phyloP scores from a whole-genome alignment of 2,888 invertebrate genomes.

The Euplagia quadripunctaria region DNA sequence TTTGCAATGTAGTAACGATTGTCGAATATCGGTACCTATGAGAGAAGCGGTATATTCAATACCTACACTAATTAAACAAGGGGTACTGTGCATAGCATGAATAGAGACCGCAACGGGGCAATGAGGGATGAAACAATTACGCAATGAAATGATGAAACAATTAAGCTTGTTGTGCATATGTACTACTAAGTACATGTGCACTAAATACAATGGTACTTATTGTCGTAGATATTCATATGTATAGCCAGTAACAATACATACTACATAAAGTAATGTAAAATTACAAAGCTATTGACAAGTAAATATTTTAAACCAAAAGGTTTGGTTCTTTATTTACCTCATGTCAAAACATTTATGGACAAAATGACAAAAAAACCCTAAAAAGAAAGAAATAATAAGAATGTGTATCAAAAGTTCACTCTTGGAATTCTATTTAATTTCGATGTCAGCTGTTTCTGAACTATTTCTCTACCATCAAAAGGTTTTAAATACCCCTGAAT shows the following conservation, averaged over 20 bases:
- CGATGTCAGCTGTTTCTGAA: no score
- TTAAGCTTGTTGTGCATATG: background rate
- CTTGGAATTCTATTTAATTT: no score
- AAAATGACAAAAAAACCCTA: background rate
- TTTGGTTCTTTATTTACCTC: background rate
- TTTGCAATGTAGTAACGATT: background rate
- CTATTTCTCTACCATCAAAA: no score
- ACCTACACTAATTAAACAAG: constrained; percentile 13
- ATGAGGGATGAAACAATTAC: background rate
- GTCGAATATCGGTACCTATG: constrained; percentile 4
- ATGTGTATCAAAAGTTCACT: background rate
- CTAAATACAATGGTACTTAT: background rate
- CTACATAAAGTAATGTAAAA: no score
- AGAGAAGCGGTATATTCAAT: constrained; percentile 8
- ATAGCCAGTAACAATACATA: background rate
- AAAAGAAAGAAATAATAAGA: no score
- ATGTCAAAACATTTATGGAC: background rate
- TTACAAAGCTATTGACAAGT: background rate
- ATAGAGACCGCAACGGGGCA: constrained; percentile 7
- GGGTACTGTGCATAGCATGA: constrained; percentile 6
- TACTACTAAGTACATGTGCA: background rate
- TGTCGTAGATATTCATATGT: background rate
- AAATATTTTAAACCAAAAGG: background rate
- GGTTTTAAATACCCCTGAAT: no score
- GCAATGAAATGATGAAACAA: background rate